Evolutionary conservation across 2,888 invertebrate genomes (phyloP), one percentile per base, ranked within the genome.

Genomic region (Didymodactylos carnosus): DNA sequence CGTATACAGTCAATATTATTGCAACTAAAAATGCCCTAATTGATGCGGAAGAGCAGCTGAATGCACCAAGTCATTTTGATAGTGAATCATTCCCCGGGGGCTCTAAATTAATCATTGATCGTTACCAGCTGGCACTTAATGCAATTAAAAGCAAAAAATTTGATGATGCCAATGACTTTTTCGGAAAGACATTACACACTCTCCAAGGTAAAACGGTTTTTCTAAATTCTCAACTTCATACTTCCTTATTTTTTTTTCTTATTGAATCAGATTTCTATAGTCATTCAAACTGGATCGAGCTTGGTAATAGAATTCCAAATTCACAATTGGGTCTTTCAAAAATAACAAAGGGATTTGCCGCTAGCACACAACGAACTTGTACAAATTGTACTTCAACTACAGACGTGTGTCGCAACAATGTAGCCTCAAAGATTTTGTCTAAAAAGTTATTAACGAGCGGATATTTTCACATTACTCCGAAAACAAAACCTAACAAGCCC

Each of bases 271-370:
- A 73, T 40, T 73, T 73, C 46, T 73, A 73, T 73, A 70, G 69
- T 7, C 73, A 73, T 40, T 73, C 73, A 27, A 73, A 69, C 39
- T 73, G 73, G 73, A 69, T 73, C n/a, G 73, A 73, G 40, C 46
- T 73, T 40, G 69, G 69, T 23, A 73, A 73, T n/a, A 14, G 39
- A 29, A 14, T 49, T 2, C 69, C 43, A 29, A 69, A 73, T 14
- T 39, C 6, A 27, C 51, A 46, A 13, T 35, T 73, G 29, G 70
- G 73, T 19, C 69, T 69, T 25, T 27, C 19, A 14, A 19, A 19
- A 14, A 43, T 43, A n/a, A 53, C 39, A n/a, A 8, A 16, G 7
- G 39, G 23, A 49, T 49, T 73, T 51, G 69, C 73, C 3, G 43
- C 1, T 19, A 43, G 25, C n/a, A 43, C 46, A 19, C 19, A 19